Evolutionary conservation across 92 coral and sea anemone species (phyloP), one percentile per base, ranked within the genome.

Genomic region (Epizoanthus stellaris): DNA sequence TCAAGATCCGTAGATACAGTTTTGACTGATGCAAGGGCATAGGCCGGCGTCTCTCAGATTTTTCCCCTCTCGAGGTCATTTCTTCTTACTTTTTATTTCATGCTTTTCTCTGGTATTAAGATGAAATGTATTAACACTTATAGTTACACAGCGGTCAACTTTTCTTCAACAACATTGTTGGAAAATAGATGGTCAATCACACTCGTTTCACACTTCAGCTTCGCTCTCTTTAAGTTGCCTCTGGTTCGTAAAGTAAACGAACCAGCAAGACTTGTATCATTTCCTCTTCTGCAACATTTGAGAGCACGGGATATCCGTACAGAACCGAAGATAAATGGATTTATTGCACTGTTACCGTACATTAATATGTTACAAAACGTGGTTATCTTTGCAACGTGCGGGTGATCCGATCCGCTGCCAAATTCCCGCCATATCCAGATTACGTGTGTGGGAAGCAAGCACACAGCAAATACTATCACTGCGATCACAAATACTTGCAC

Each of bases 251-350:
- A 36, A 15, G 13, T n/a, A 20, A 40, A 40, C 6, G 60, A n/a
- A 25, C 58, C 38, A n/a, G n/a, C 1, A 12, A 52, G 17, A 6
- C 11, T 54, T n/a, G 17, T 25, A 20, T 75, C 52, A 7, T 9
- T 36, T 16, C 74, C n/a, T 73, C 70, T 43, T 39, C 70, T 43
- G 72, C 83, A 79, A 42, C 47, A 43, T 6, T 45, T 19, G 58
- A 62, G 14, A 12, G 72, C 83, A 20, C 83, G 72, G 2, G 53
- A 63, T 43, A 79, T 62, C 42, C 53, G 73, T 39, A 63, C 54
- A 3, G 91, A 86, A 3, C 91, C 91, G 73, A 88, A 88, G 3
- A 88, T 88, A 56, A 88, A 88, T 3, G 91, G 91, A 49, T 88
- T 88, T n/a, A 88, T 82, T 13, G 88, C 87, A 56, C 88, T 83